Conservation (phyloP, 1,140 invertebrate species). For the Brachionus angularis region DNA sequence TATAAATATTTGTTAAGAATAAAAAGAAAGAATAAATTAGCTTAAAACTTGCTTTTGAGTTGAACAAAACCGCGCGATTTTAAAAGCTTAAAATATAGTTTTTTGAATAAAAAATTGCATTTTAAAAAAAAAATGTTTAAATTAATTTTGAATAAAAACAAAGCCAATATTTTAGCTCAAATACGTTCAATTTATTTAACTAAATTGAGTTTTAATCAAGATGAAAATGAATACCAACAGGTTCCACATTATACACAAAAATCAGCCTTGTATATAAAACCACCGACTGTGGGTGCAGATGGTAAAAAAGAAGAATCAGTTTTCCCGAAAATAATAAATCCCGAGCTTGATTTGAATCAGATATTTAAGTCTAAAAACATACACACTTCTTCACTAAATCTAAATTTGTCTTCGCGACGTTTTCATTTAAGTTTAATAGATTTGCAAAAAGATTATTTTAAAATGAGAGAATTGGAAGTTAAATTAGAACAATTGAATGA, state of each 20-base stretch:
- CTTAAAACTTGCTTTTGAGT: no score
- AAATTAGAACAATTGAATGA: neutral
- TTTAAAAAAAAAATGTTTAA: no score
- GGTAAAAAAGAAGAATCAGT: neutral
- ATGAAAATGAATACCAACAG: slow-evolving; percentile 10
- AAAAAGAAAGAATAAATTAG: no score
- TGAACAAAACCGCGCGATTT: no score
- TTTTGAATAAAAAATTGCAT: no score
- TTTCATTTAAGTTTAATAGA: slow-evolving; percentile 23
- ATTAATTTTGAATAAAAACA: no score
- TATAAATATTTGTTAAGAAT: no score
- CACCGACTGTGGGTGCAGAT: neutral
- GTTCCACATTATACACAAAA: slow-evolving; percentile 37
- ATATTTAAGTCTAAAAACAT: slow-evolving; percentile 34
- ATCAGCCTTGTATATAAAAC: slow-evolving; percentile 31
- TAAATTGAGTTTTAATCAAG: neutral
- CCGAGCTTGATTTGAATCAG: slow-evolving; percentile 24
- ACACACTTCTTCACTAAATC: neutral
- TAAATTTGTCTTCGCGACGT: slow-evolving; percentile 10
- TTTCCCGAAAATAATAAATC: slow-evolving; percentile 13
- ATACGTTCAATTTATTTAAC: neutral
- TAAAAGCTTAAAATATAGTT: no score
- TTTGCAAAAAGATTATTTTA: slow-evolving; percentile 30
- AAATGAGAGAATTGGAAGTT: slow-evolving; percentile 9
- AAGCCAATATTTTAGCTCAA: no score